phyloP scores from a whole-genome alignment of 2,797 vertebrate genomes.

The Sternarchorhynchus goeldii region DNA sequence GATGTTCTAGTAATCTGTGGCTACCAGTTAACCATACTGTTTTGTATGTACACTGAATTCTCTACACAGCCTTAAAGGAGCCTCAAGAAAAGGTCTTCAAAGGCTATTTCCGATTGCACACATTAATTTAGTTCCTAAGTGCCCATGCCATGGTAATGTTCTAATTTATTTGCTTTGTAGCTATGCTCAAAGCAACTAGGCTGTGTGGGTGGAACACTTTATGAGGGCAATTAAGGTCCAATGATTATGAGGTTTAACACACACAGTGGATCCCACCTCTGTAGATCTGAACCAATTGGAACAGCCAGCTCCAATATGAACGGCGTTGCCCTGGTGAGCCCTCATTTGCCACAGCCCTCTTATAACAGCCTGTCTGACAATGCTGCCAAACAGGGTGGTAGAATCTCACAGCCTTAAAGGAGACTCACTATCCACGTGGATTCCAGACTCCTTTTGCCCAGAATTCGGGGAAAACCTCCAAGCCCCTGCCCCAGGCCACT shows the following conservation, averaged over 20 bases:
- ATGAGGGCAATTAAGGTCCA: slow-evolving; percentile 53
- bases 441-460: slow-evolving; percentile 27
- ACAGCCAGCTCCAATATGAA: slow-evolving; percentile 35
- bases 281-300: slow-evolving; percentile 2
- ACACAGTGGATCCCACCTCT: slow-evolving; percentile 26
- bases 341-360: slow-evolving; percentile 38
- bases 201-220: slow-evolving; percentile 40
- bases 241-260: slow-evolving; percentile 41
- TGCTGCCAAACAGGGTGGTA: slow-evolving; percentile 24
- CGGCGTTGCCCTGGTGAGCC: slow-evolving; percentile 38
- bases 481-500: neutral
- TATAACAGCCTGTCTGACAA: slow-evolving; percentile 41
- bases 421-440: slow-evolving; percentile 16
- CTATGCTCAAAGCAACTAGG: slow-evolving; percentile 42
- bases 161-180: slow-evolving; percentile 43
- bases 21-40: neutral
- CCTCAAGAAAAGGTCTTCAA: slow-evolving; percentile 2
- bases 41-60: neutral
- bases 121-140: slow-evolving; percentile 32
- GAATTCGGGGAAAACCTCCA: slow-evolving; percentile 4
- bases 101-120: slow-evolving; percentile 14
- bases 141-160: slow-evolving; percentile 42
- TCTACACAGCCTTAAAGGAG: neutral
- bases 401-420: slow-evolving; percentile 6
- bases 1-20: neutral